Conservation (phyloP, 2,888 invertebrate species). For the Sepioteuthis lessoniana region DNA sequence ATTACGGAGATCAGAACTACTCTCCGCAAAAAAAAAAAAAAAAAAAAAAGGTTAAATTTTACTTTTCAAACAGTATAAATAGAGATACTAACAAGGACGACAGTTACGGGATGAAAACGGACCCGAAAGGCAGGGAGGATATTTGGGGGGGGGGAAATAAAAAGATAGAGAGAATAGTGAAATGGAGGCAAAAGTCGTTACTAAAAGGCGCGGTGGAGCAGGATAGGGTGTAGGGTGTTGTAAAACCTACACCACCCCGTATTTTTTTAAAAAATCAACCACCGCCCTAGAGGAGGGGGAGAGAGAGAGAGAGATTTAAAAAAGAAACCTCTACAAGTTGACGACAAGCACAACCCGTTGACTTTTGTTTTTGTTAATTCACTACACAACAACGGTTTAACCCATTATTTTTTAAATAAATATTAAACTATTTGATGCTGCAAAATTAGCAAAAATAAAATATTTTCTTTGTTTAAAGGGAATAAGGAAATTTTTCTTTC, state of each 20-base stretch:
- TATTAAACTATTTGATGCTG: too few species aligned
- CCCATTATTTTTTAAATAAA: too few species aligned
- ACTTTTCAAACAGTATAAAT: too few species aligned
- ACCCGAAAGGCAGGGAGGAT: neutral
- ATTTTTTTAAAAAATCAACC: neutral
- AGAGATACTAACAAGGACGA: neutral
- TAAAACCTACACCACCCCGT: neutral
- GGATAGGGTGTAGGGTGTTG: neutral
- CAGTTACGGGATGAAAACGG: too few species aligned
- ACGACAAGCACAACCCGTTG: neutral
- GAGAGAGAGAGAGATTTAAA: neutral
- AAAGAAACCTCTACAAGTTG: neutral
- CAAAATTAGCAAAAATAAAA: too few species aligned
- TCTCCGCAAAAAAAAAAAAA: too few species aligned
- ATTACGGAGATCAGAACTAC: too few species aligned
- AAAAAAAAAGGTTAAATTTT: too few species aligned
- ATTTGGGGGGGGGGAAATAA: neutral
- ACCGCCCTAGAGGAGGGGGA: neutral
- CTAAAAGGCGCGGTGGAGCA: neutral
- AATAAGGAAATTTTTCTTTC: too few species aligned
- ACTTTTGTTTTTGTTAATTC: neutral
- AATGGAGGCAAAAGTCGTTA: slow-evolving; percentile 6
- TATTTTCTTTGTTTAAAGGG: too few species aligned
- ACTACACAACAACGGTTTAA: too few species aligned
- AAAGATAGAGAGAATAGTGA: too few species aligned